These are phyloP conservation scores for Eutrigla gurnardus DNA, from an alignment of 2,797 vertebrate genomes.

Conservation along the genomic window DNA sequence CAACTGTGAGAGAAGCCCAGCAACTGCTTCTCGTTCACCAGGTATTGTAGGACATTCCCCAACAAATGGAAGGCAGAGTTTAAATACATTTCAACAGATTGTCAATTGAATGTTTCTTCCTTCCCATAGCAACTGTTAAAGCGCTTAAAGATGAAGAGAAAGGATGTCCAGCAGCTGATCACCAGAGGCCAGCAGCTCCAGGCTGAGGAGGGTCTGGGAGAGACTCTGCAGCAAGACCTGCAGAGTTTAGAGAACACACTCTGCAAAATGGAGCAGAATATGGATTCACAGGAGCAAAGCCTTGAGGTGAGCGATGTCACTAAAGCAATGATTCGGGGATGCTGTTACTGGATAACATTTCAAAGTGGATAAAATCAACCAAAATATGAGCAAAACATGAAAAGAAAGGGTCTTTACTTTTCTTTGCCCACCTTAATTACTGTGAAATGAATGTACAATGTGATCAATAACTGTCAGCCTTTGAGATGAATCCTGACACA, in stretches of 20 bases:
- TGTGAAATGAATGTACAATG: neutral
- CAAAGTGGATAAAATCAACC: constrained; percentile 2
- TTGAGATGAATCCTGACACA: constrained; percentile 1
- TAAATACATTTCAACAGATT: neutral
- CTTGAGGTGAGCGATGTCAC: constrained; percentile 85
- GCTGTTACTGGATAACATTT: neutral
- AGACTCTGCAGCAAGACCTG: constrained; percentile 83
- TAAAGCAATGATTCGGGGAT: neutral
- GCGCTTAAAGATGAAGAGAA: constrained; percentile 88
- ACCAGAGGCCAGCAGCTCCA: constrained; percentile 87
- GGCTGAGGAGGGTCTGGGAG: constrained; percentile 85
- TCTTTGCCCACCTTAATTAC: neutral
- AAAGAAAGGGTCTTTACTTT: neutral
- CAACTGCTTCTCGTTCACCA: constrained; percentile 92
- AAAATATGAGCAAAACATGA: neutral
- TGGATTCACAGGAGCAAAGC: constrained; percentile 91
- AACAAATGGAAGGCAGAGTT: neutral
- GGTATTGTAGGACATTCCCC: constrained; percentile 61
- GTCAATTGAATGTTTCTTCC: neutral
- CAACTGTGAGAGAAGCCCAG: constrained; percentile 91
- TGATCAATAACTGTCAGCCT: neutral
- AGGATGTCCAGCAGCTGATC: constrained; percentile 91
- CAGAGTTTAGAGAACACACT: constrained; percentile 88
- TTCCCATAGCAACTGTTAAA: constrained; percentile 90
- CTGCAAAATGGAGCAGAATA: constrained; percentile 88